Evolutionary conservation across 2,113 vertebrate genomes (phyloP).

Genomic region (Mobula hypostoma): DNA sequence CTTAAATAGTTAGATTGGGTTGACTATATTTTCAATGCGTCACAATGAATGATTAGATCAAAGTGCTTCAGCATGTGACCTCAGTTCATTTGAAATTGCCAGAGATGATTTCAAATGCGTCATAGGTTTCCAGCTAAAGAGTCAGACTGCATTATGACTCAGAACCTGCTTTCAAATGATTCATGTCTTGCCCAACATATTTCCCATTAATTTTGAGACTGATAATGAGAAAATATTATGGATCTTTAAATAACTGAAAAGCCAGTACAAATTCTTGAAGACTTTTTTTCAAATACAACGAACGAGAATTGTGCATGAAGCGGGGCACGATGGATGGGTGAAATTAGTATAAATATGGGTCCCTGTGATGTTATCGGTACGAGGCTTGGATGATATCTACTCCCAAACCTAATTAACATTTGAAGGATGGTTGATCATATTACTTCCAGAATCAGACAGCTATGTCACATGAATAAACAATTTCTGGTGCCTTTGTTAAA

Average conservation of each 20-base stretch:
- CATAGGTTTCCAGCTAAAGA: neutral
- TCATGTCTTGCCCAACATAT: neutral
- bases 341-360: no score
- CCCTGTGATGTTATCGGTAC: neutral
- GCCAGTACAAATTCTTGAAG: neutral
- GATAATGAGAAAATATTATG: neutral
- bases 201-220: conserved; percentile 9
- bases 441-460: neutral
- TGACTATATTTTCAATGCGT: neutral
- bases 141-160: neutral
- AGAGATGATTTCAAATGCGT: conserved; percentile 25
- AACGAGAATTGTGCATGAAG: neutral
- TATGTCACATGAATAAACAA: neutral
- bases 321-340: no score
- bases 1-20: neutral
- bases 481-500: neutral
- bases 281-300: neutral
- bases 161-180: conserved; percentile 4
- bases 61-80: conserved; percentile 5
- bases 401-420: neutral
- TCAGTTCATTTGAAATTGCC: conserved; percentile 4
- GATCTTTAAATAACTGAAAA: conserved; percentile 19
- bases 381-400: neutral
- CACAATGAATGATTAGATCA: conserved; percentile 1
- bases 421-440: neutral